Percentiles rank a stretch among this genome's conserved stretches.
These are phyloP conservation scores for Anthopleura sola DNA, from an alignment of 64 coral and sea anemone species.

Conservation along the genomic window DNA sequence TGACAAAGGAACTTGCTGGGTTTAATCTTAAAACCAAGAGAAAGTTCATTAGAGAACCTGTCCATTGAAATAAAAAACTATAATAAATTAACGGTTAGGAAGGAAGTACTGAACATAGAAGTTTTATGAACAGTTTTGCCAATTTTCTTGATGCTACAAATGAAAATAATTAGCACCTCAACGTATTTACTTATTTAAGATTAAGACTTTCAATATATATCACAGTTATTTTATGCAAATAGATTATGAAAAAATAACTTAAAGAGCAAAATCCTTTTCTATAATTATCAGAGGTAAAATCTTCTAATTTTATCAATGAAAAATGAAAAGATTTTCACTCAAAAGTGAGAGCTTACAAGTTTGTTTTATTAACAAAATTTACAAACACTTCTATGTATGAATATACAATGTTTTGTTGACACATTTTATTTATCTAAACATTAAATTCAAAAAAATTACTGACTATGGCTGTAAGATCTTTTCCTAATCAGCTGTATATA, in stretches of 20 bases:
- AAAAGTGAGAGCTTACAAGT: neutral
- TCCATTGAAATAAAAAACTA: neutral
- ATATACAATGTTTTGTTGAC: neutral
- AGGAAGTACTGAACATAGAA: neutral
- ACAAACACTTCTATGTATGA: neutral
- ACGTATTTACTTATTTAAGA: no score
- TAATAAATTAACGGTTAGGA: neutral
- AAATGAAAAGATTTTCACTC: neutral
- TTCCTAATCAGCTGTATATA: no score
- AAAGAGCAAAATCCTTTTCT: neutral
- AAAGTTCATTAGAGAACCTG: neutral
- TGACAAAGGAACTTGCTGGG: neutral
- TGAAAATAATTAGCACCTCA: no score
- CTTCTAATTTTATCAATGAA: neutral
- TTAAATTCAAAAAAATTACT: no score
- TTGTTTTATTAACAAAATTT: neutral
- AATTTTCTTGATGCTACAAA: no score
- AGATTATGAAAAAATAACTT: neutral
- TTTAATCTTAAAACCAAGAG: neutral
- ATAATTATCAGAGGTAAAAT: neutral
- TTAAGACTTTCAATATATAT: neutral
- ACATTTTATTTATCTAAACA: no score
- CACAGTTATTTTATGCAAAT: neutral
- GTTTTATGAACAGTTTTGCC: no score
- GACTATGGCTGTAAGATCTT: no score